A percentile compares a stretch with the other conserved stretches of the same genome.
Conservation (phyloP, 2,113 vertebrate genomes). For the Forbesichthys agassizii region DNA sequence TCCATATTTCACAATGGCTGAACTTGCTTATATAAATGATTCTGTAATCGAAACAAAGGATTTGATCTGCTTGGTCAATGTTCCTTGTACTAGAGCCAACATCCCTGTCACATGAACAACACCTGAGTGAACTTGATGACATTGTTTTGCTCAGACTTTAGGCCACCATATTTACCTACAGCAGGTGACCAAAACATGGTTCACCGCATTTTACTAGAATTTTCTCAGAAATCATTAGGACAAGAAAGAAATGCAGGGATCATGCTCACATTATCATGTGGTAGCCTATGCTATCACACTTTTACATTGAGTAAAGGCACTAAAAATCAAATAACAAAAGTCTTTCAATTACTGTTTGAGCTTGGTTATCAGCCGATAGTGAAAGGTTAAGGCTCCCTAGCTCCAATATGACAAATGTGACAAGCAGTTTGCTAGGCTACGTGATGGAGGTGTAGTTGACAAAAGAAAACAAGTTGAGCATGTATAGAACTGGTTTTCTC, state of each 20-base stretch:
- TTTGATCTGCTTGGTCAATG: not conserved
- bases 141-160: slow-evolving; percentile 30
- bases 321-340: not conserved
- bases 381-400: slow-evolving; percentile 29
- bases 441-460: slow-evolving; percentile 61
- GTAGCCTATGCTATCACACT: too few relatives aligned
- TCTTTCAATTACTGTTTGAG: not conserved
- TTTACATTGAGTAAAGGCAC: too few relatives aligned
- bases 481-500: slow-evolving; percentile 65
- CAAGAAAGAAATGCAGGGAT: slow-evolving; percentile 4
- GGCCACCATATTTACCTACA: slow-evolving; percentile 28
- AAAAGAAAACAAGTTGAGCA: slow-evolving; percentile 59
- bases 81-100: slow-evolving; percentile 4
- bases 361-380: slow-evolving; percentile 6
- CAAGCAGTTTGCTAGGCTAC: slow-evolving; percentile 44
- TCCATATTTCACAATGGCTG: not conserved
- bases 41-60: not conserved
- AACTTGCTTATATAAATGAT: too few relatives aligned
- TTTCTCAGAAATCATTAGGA: slow-evolving; percentile 2
- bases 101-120: slow-evolving; percentile 12
- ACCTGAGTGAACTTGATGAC: slow-evolving; percentile 14
- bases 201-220: slow-evolving; percentile 10
- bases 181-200: slow-evolving; percentile 42
- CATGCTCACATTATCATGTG: too few relatives aligned
- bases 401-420: slow-evolving; percentile 7